These are phyloP conservation scores for Tyrannus savana DNA, from an alignment of 2,113 vertebrate genomes.

Conservation along the genomic window DNA sequence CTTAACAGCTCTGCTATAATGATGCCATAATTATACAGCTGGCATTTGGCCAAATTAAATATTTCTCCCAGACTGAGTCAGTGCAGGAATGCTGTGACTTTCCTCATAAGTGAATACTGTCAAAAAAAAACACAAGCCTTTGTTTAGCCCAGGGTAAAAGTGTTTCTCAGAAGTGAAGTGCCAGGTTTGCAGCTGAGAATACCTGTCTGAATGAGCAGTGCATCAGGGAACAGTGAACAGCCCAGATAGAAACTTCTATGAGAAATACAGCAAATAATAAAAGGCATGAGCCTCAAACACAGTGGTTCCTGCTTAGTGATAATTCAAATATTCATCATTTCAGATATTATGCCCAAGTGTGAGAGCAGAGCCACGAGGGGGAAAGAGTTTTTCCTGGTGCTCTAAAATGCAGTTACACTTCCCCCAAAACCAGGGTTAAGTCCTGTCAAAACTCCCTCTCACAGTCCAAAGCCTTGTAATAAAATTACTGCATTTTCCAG, in stretches of 20 bases:
- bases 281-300: background rate
- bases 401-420: background rate
- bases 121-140: background rate
- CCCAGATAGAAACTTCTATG: background rate
- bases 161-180: background rate
- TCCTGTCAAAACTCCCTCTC: background rate
- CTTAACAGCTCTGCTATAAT: background rate
- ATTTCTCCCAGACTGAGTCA: background rate
- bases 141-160: background rate
- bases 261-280: background rate
- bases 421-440: background rate
- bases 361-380: background rate
- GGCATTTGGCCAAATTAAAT: background rate
- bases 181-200: background rate
- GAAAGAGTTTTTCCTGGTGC: background rate
- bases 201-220: background rate
- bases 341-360: background rate
- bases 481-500: background rate
- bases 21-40: background rate
- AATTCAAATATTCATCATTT: background rate
- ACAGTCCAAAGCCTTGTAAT: background rate
- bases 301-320: background rate
- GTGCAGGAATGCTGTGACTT: background rate
- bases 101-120: background rate
- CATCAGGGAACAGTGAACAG: background rate